A percentile compares a stretch with the other conserved stretches of the same genome.
These are phyloP conservation scores for Campylomormyrus numenius DNA, from an alignment of 2,113 vertebrate species.

Conservation along the genomic window DNA sequence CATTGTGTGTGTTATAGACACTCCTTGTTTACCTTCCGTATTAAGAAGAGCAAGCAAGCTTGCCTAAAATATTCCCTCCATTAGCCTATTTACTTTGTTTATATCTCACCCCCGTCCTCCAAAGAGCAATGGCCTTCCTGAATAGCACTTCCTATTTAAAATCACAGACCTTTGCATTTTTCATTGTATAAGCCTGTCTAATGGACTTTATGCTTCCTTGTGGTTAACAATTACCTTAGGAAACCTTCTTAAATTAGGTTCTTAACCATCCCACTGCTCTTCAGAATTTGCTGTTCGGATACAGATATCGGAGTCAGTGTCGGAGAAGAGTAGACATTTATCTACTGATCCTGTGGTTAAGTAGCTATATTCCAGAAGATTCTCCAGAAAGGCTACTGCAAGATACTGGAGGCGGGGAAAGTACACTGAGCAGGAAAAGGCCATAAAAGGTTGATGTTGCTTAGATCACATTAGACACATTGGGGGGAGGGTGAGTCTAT, in stretches of 20 bases:
- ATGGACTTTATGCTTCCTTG: not conserved
- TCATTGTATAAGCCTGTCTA: not conserved
- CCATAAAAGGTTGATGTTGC: not conserved
- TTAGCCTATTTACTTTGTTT: not conserved
- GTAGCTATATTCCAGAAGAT: not conserved
- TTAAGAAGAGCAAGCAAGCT: not conserved
- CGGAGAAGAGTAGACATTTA: not conserved
- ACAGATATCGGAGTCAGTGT: not conserved
- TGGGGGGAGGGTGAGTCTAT: too few species aligned
- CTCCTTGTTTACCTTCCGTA: not conserved
- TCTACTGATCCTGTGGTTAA: not conserved
- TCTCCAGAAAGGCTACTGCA: not conserved
- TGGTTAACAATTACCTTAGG: not conserved
- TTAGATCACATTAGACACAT: not conserved
- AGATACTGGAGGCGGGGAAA: not conserved
- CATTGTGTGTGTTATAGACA: not conserved
- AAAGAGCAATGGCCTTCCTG: not conserved
- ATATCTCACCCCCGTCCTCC: too few species aligned
- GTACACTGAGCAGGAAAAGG: not conserved
- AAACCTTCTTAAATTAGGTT: not conserved
- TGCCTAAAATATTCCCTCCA: not conserved
- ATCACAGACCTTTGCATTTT: not conserved
- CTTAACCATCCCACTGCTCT: not conserved
- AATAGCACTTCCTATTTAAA: conserved; percentile 3
- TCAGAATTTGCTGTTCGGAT: not conserved